phyloP scores from a whole-genome alignment of 2,888 invertebrate species.

The Lasioglossum marginatum region DNA sequence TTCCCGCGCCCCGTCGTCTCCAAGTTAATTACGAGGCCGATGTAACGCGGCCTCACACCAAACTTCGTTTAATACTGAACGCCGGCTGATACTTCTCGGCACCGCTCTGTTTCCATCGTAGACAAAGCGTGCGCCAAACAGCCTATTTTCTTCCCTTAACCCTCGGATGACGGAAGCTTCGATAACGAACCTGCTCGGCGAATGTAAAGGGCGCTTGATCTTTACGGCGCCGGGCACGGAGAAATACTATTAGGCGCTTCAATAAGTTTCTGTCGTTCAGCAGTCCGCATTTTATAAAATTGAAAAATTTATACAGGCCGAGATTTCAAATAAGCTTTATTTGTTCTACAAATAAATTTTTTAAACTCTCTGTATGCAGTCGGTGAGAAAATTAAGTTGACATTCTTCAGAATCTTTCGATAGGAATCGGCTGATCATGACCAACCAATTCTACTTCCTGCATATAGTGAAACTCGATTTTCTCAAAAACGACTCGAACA shows the following conservation, averaged over 20 bases:
- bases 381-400: too few species aligned
- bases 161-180: not conserved
- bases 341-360: too few species aligned
- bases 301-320: not conserved
- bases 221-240: not conserved
- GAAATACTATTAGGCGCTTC: not conserved
- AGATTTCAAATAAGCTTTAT: too few species aligned
- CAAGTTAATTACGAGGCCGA: constrained; percentile 12
- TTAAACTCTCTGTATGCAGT: too few species aligned
- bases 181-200: not conserved
- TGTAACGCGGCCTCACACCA: constrained; percentile 5
- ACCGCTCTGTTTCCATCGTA: not conserved
- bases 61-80: constrained; percentile 27
- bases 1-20: not conserved
- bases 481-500: too few species aligned
- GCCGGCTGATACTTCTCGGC: not conserved
- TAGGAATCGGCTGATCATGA: too few species aligned
- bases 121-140: not conserved
- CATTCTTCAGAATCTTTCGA: too few species aligned
- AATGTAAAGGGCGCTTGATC: not conserved
- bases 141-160: not conserved
- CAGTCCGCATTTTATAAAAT: not conserved
- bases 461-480: too few species aligned
- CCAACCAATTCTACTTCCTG: too few species aligned
- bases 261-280: not conserved